Evolutionary conservation across 2,113 vertebrate genomes (phyloP), one percentile per base, ranked within the genome.

Genomic region (Strigops habroptila): DNA sequence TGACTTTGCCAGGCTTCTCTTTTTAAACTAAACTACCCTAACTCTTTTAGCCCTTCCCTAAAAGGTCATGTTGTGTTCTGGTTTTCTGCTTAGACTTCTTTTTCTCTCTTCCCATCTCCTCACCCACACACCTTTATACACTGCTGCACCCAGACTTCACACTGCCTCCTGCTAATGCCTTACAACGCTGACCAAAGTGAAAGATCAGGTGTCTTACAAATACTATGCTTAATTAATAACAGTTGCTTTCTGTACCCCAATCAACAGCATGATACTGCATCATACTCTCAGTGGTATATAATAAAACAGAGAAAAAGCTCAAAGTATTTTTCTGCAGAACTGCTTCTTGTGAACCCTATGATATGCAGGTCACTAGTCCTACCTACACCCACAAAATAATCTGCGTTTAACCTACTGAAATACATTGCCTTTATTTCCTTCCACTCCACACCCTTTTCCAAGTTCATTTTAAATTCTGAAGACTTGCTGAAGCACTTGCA

Each of bases 391-490:
- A 92, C 64, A 51, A 43, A 84, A 91, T 39, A 69, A 59, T 35
- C 46, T 91, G 31, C 69, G 86, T 60, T 62, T 74, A 69, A 28
- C 6, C 60, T 67, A 59, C 0, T 43, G 46, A 78, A 94, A 89
- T 37, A 31, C 7, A 49, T 46, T 80, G 55, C 18, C 24, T 90
- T 80, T 57, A 17, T 43, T 94, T 84, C 51, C 31, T 84, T 91
- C 68, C 43, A 59, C 75, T 75, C 23, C 4, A 5, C 9, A 46
- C 8, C 3, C 11, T 89, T 84, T 71, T 43, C 55, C 46, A 91
- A 63, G 37, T 43, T 67, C 12, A 78, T 89, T 95, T 89, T 71
- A 75, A 86, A 95, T 89, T 88, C 55, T n/a, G 15, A 86, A 91
- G 23, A 80, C 64, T 43, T 86, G 44, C n/a, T 80, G 10, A 94